Base-by-base conservation (phyloP, 2,888 invertebrate genomes). In the Alviniconcha strummeri region DNA sequence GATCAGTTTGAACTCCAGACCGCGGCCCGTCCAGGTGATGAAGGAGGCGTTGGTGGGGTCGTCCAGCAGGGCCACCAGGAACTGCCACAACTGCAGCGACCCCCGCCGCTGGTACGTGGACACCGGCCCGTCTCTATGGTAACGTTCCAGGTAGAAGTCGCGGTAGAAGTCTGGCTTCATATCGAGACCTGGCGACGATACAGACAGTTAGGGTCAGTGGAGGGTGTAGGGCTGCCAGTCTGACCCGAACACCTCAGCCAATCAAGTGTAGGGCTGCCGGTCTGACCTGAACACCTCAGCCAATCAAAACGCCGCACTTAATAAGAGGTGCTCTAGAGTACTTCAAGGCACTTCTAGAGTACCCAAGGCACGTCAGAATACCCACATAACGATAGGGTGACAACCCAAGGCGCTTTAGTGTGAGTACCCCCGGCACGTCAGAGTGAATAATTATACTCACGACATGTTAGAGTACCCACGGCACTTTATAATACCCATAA, bases 11-110 rank as follows among this genome's bases (percentile, higher is more conserved):
- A 98, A 98, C 94, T 98, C 98, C 95, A 98, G 96, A 2, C 98
- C 98, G 15, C 98, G 95, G 0, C 98, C 98, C 0, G 98, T 98
- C 98, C 98, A 98, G 3, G 97, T 97, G 86, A 98, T 98, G 87
- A 93, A 94, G 92, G 93, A 86, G 9, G 93, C 89, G 89, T 94
- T 94, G 9, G 92, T 88, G 5, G 94, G 94, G 86, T 94, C 94
- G 86, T 94, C 94, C 69, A 95, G 90, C 7, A 97, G 94, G 0
- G 97, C 96, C 5, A 98, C 98, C 78, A 98, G 95, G 94, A 98
- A 98, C 94, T 98, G 98, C 98, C 98, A 98, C 82, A 98, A 94
- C 92, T 98, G 95, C 0, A 93, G 88, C 1, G 93, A 92, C 0
- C 93, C 93, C 11, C 93, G 89, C 67, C 93, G 85, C 87, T 93